These are phyloP conservation scores for Anolis carolinensis DNA, from an alignment of 2,113 vertebrate species.

Conservation along the genomic window DNA sequence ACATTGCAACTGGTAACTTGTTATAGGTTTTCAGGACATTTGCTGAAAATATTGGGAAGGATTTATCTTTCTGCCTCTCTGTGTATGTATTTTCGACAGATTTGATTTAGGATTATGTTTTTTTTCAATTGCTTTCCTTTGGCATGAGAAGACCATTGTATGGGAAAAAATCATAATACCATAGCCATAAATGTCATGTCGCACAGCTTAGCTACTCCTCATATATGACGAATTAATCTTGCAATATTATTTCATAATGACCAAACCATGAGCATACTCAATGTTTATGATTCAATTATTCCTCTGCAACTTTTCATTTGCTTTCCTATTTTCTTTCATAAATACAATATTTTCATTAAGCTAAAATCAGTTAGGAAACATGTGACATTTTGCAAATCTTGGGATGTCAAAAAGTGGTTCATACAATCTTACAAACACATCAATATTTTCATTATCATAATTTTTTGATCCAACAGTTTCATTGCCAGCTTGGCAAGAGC, in stretches of 20 bases:
- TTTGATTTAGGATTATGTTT: slow-evolving; percentile 30
- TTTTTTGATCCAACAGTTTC: neutral
- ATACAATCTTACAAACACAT: neutral
- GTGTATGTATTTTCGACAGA: neutral
- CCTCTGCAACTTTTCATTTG: slow-evolving; percentile 30
- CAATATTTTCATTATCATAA: neutral
- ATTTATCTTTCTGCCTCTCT: neutral
- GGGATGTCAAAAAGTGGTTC: too few relatives aligned
- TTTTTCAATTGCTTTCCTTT: slow-evolving; percentile 31
- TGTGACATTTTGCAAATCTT: too few relatives aligned
- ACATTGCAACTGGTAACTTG: neutral
- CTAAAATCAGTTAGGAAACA: too few relatives aligned
- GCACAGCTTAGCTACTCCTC: neutral
- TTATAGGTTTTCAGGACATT: slow-evolving; percentile 17
- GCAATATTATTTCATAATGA: slow-evolving; percentile 26
- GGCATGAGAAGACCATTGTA: neutral
- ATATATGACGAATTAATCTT: slow-evolving; percentile 30
- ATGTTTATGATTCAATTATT: slow-evolving; percentile 27
- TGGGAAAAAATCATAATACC: slow-evolving; percentile 11
- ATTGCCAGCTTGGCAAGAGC: neutral
- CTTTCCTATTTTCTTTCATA: too few relatives aligned
- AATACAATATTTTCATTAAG: too few relatives aligned
- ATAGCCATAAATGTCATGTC: slow-evolving; percentile 10
- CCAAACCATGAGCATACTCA: neutral
- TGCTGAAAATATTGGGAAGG: slow-evolving; percentile 24